Evolutionary conservation across 2,113 vertebrate genomes (phyloP).

Genomic region (Euleptes europaea): DNA sequence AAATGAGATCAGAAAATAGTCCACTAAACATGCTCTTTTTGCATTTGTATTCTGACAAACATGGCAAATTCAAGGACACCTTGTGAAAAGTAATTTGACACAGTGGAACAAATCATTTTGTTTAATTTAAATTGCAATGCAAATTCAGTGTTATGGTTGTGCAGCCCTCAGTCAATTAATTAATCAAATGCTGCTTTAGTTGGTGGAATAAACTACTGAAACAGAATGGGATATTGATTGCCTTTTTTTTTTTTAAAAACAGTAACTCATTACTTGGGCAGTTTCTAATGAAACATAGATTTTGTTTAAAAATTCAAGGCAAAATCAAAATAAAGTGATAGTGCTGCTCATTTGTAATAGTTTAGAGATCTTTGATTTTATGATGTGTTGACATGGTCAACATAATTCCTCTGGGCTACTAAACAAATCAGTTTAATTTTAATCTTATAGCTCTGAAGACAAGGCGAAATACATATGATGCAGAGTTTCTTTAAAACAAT

Average conservation of each 20-base stretch:
- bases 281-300: conserved; percentile 22
- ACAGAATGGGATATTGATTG: conserved; percentile 44
- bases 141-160: conserved; percentile 22
- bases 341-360: conserved; percentile 20
- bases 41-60: background rate
- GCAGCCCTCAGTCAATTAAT: conserved; percentile 40
- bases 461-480: background rate
- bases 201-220: conserved; percentile 12
- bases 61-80: background rate
- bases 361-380: background rate
- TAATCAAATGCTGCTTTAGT: conserved; percentile 42
- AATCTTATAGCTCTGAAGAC: background rate
- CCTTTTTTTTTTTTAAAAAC: conserved; percentile 27
- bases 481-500: background rate
- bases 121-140: conserved; percentile 34
- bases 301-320: conserved; percentile 37
- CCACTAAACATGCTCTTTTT: background rate
- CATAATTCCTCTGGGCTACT: background rate
- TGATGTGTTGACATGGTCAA: background rate
- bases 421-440: background rate
- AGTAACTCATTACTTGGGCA: background rate
- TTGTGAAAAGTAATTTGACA: background rate
- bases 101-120: background rate
- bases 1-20: background rate
- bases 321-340: conserved; percentile 35